phyloP scores from a whole-genome alignment of 2,113 vertebrate genomes.

The Terrapene triunguis region DNA sequence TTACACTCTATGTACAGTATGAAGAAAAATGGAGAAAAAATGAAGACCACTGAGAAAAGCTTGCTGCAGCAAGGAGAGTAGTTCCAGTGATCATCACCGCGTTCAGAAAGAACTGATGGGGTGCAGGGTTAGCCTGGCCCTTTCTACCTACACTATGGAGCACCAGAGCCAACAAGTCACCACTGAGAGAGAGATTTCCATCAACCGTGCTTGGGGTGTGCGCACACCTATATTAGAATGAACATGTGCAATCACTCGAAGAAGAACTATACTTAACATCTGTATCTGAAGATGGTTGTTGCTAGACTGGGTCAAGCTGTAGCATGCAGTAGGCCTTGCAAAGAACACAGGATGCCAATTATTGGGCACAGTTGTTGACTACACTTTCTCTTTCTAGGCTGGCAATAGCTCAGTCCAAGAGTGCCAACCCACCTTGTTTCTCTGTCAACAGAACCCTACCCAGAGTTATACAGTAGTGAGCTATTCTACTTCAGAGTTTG shows the following conservation, averaged over 20 bases:
- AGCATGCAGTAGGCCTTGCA: background rate
- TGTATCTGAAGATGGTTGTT: background rate
- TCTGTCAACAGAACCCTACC: background rate
- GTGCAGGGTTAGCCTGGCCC: rapidly evolving
- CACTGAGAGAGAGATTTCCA: background rate
- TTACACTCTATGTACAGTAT: background rate
- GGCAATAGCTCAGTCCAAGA: background rate
- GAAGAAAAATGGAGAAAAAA: background rate
- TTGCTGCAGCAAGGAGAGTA: background rate
- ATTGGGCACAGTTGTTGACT: background rate
- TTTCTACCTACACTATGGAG: background rate
- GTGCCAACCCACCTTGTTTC: background rate
- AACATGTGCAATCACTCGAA: background rate
- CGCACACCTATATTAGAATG: background rate
- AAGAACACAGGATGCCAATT: background rate
- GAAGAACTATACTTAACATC: background rate
- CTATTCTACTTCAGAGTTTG: background rate
- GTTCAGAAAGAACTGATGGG: background rate
- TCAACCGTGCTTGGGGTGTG: background rate
- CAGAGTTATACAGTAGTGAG: background rate
- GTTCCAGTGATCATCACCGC: background rate
- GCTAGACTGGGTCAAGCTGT: background rate
- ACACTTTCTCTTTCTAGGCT: background rate
- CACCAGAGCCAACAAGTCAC: background rate
- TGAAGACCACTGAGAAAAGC: background rate